Base-by-base conservation (phyloP, 1,140 invertebrate genomes). In the Brachionus sp. region DNA sequence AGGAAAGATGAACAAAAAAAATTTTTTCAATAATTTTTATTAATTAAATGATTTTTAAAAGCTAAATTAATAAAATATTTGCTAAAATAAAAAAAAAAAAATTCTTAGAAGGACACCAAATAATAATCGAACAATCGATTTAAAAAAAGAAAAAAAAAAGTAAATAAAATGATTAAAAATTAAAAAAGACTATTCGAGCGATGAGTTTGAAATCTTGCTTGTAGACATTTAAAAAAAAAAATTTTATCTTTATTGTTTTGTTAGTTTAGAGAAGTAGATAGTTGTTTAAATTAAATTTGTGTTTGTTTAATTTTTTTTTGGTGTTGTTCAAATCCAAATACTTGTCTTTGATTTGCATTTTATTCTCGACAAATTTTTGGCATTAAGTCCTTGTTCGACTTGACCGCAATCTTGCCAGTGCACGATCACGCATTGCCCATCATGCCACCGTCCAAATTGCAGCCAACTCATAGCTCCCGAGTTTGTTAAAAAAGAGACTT, bases 21-120 rank as follows among this genome's bases (percentile, higher is more conserved):
- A 29, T 29, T 42, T 42, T 42, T 42, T 7, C 12, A 6, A 42
- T 42, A 42, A 3, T 57, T 53, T 57, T 57, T 57, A 57, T 57
- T 57, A 57, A 57, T 57, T 57, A 57, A 57, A 57, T 57, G 50
- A 57, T 57, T 57, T 46, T 57, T 57, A 57, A 57, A 57, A 57
- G 50, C 50, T 57, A 57, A 57, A 57, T 57, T 57, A 57, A 57
- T 57, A 57, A 57, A 57, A 57, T 57, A 57, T 23, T 57, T 57
- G 50, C 50, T 57, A 57, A 57, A 57, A 57, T 57, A 7, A 19
- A 57, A 57, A 57, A 57, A 57, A n/a, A 57, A 16, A 6, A 25
- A 23, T n/a, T 19, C 7, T 57, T 25, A 23, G 50, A 57, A 57
- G 50, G 50, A 57, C 50, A 57, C 19, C n/a, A 57, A 57, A 57